Evolutionary conservation across 2,888 invertebrate species (phyloP).

Genomic region (Polyommatus icarus): DNA sequence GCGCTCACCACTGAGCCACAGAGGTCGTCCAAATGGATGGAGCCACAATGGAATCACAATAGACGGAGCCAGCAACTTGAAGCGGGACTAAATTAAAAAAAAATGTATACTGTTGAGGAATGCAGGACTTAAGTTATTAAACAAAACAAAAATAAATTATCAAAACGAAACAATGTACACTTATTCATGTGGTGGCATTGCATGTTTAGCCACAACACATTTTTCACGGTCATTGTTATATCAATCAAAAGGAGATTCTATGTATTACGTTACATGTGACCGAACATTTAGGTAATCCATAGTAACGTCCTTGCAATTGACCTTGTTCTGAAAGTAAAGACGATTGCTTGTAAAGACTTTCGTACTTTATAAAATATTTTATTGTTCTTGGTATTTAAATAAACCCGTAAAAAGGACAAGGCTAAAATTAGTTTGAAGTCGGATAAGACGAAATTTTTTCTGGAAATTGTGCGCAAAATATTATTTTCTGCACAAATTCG

Average conservation of each 20-base stretch:
- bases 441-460: too few relatives aligned
- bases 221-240: conserved; percentile 1
- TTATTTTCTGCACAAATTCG: too few relatives aligned
- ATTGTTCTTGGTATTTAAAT: too few relatives aligned
- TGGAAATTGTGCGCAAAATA: too few relatives aligned
- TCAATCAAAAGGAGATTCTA: not conserved
- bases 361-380: too few relatives aligned
- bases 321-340: not conserved
- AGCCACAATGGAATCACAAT: too few relatives aligned
- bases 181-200: not conserved
- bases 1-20: too few relatives aligned
- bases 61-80: too few relatives aligned
- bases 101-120: not conserved
- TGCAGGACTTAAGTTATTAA: not conserved
- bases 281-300: not conserved
- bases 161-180: not conserved
- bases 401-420: too few relatives aligned
- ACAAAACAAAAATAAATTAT: not conserved
- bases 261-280: not conserved
- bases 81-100: too few relatives aligned
- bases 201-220: not conserved
- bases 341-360: not conserved
- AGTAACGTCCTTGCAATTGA: not conserved
- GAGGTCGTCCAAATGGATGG: too few relatives aligned
- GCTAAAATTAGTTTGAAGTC: too few relatives aligned